Evolutionary conservation across 2,797 vertebrate species (phyloP), one percentile per base, ranked within the genome.

Genomic region (Remorina albescens): DNA sequence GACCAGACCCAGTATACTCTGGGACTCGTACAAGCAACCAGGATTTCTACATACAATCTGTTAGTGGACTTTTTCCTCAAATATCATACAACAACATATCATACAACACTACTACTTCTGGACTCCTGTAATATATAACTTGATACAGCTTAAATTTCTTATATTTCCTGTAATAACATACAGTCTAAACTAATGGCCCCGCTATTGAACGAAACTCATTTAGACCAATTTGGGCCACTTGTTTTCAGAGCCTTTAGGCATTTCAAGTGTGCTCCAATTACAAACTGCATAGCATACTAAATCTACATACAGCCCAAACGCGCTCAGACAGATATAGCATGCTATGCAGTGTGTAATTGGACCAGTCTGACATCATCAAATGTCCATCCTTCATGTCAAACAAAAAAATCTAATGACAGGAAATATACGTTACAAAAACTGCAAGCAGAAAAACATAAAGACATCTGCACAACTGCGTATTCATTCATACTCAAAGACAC

Each of bases 1-100:
- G 63, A 78, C 60, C 85, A 89, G 81, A 74, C 63, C 50, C 19
- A 11, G 67, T 15, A 18, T 41, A 50, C 57, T 37, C 63, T 55
- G 54, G 32, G 59, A 56, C 32, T 61, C 11, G 16, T 18, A 41
- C 57, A 30, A 46, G 36, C 59, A 30, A 66, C 28, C 63, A 32
- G 65, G 54, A 69, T 66, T 66, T 64, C 74, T 74, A 59, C 71
- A 65, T 60, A 46, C 32, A 37, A 30, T 61, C 51, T 42, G 56
- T 64, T 65, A 41, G 21, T 1, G n/a, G 49, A 51, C 44, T 51
- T 61, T 36, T 6, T 42, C n/a, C 19, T 44, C 13, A 67, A 23
- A n/a, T n/a, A n/a, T n/a, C 30, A 30, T 30, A 30, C 59, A 54
- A 64, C 44, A 67, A 23, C n/a, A 54, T n/a, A n/a, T n/a, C n/a